Base-by-base conservation (phyloP, 2,888 invertebrate species). In the Diaprepes abbreviatus region DNA sequence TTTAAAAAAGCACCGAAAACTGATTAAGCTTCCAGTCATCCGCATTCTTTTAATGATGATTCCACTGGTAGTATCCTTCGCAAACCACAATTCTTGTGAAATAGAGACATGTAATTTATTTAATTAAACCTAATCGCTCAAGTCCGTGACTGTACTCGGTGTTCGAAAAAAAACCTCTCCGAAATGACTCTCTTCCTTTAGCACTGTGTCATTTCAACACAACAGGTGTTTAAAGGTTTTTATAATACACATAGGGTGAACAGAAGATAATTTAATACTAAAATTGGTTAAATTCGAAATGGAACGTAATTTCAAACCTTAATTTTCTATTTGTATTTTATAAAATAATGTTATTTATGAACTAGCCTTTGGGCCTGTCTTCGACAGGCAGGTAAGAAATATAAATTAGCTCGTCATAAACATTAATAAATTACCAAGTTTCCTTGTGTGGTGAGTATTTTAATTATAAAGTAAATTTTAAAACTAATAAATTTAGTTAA, bases 41-140 rank as follows among this genome's bases (percentile, higher is more conserved):
- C 70, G 70, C 70, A 74, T 66, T 62, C 62, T 63, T 66, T 55
- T 70, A 74, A 78, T 70, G 73, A 74, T 70, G 76, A 71, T 60
- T 72, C 68, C 66, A 66, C 74, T 73, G 72, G 72, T 35, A 63
- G 35, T 74, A 79, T 75, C 79, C 79, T 80, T 79, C 79, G 77
- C 74, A 76, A 79, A 79, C 81, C 79, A 77, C 82, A 81, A 78
- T 82, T 83, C 81, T 80, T 79, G 80, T 62, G 69, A 72, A 82
- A 82, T 82, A 79, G 81, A 83, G 82, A 82, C 82, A 80, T 83
- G 81, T 82, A 83, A 83, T 83, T 83, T 83, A 81, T 79, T 82
- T 82, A 83, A 83, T 83, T 83, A 83, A 83, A 79, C 80, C 81
- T 83, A 83, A 83, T 83, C 80, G 82, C 77, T 78, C 80, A 79